phyloP scores from a whole-genome alignment of 1,140 invertebrate species.

The Schlechtendalia chinensis region DNA sequence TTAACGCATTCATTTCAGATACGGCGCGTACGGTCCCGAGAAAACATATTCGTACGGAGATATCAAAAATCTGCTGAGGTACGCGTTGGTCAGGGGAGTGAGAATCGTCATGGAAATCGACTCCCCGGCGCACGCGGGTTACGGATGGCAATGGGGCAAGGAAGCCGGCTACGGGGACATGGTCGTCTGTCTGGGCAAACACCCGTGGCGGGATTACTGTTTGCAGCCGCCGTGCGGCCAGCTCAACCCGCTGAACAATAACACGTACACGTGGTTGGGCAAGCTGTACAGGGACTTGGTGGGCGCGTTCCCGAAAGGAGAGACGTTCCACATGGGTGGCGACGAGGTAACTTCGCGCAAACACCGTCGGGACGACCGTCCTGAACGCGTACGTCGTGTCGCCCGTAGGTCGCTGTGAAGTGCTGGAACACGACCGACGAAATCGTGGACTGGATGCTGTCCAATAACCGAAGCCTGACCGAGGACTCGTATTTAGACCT shows the following conservation, averaged over 20 bases:
- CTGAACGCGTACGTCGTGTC: too few relatives aligned
- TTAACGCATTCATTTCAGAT: conserved; percentile 55
- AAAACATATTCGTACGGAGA: conserved; percentile 69
- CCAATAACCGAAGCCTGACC: conserved; percentile 60
- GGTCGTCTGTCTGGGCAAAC: conserved; percentile 74
- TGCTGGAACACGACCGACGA: conserved; percentile 77
- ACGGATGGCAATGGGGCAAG: conserved; percentile 77
- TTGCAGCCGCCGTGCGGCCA: conserved; percentile 84
- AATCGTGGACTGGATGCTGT: conserved; percentile 65
- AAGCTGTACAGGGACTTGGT: conserved; percentile 70
- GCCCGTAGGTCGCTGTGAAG: conserved; percentile 63
- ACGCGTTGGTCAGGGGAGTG: conserved; percentile 71
- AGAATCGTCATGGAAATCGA: conserved; percentile 80
- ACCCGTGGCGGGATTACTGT: conserved; percentile 72
- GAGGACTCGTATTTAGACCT: conserved; percentile 65
- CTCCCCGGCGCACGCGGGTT: conserved; percentile 80
- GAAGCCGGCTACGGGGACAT: conserved; percentile 61
- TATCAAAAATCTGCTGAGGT: conserved; percentile 66
- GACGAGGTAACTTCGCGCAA: conserved; percentile 75
- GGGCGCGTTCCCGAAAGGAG: conserved; percentile 61
- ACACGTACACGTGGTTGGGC: conserved; percentile 68
- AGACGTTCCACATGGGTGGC: conserved; percentile 78
- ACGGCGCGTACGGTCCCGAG: conserved; percentile 71
- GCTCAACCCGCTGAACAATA: conserved; percentile 75
- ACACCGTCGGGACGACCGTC: too few relatives aligned